Evolutionary conservation across 2,113 vertebrate species (phyloP), one percentile per base, ranked within the genome.

Genomic region (Brachypodius melanocephalos): DNA sequence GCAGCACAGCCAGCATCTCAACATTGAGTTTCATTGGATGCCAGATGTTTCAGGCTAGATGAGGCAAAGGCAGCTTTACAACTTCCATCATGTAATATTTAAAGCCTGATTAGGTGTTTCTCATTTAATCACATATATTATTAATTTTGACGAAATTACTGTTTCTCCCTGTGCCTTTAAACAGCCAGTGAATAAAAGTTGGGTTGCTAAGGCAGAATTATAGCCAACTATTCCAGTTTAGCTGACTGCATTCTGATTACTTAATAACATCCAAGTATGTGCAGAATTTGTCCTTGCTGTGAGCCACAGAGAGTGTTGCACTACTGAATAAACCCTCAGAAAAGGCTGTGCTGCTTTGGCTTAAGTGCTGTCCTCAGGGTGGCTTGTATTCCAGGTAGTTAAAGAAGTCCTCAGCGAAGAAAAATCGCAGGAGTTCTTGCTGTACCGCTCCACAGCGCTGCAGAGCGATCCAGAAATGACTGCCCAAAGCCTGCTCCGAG

Each of bases 111-210:
- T 88, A 90, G 93, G 85, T 95, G 87, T 95, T 94, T 91, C 51
- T 91, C 85, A 95, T 93, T 97, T 96, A 96, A 97, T 96, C 63
- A 93, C 88, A 93, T 93, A 57, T 81, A 96, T 96, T 95, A 94
- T 95, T 96, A 92, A 96, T 95, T 80, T 83, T 68, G 85, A 40
- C 9, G 52, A 90, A 88, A 93, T 74, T 83, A 95, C 59, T 72
- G 58, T 81, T 96, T 83, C 91, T 63, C 89, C n/a, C 52, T 74
- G 66, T 0, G 57, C 68, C 71, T 96, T 90, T 93, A 93, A 96
- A 75, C 78, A 96, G 78, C 19, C 55, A 51, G 36, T 31, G 67
- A 55, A 72, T 93, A 81, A 68, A 95, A 95, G 82, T 63, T 83
- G 79, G 72, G 85, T 95, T 95, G 94, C 88, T 95, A 94, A 65